phyloP scores from a whole-genome alignment of 2,113 vertebrate genomes.

The Erythrocercus mccallii region DNA sequence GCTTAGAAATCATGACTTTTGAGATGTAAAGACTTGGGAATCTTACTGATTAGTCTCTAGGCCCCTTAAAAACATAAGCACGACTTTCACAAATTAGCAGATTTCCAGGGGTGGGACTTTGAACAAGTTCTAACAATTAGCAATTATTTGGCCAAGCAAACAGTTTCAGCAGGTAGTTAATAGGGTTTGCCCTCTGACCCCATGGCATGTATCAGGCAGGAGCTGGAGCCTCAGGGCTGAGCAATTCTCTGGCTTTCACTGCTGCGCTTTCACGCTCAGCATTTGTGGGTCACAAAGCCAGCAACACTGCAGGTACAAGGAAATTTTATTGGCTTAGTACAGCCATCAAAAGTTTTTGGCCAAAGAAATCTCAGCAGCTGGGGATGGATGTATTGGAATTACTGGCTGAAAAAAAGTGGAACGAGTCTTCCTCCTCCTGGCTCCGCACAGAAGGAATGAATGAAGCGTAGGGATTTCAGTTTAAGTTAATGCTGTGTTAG shows the following conservation, averaged over 20 bases:
- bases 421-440: neutral
- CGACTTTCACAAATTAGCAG: neutral
- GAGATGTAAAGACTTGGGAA: neutral
- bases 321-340: neutral
- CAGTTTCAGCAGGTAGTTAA: neutral
- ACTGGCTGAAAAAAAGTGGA: neutral
- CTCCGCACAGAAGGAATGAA: neutral
- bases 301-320: neutral
- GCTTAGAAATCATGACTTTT: neutral
- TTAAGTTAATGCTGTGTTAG: constrained; percentile 55
- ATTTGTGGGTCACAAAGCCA: neutral
- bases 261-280: fast-evolving
- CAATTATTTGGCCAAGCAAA: constrained; percentile 26
- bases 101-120: neutral
- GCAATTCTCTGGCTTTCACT: fast-evolving
- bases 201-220: fast-evolving
- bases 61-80: neutral
- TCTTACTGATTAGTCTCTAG: neutral
- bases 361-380: neutral
- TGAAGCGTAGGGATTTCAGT: neutral
- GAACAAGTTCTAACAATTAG: constrained; percentile 12
- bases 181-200: neutral
- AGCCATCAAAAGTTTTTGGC: neutral
- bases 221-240: fast-evolving
- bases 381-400: neutral